These are phyloP conservation scores for Eustalomyia histrio DNA, from an alignment of 2,888 invertebrate genomes.

Conservation along the genomic window DNA sequence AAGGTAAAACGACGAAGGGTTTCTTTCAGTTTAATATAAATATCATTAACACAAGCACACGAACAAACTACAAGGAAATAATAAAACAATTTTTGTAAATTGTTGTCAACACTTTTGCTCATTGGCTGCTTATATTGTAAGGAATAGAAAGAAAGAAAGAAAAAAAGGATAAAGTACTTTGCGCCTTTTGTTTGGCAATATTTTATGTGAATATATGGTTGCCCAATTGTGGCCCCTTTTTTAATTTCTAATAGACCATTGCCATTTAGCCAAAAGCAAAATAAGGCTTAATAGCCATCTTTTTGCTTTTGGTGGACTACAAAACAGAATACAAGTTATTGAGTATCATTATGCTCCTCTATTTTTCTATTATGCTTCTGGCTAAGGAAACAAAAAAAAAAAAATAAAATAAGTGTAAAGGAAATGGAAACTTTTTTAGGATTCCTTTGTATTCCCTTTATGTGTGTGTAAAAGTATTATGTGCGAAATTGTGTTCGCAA, in stretches of 20 bases:
- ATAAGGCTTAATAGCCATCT: constrained; percentile 15
- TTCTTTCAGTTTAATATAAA: constrained; percentile 36
- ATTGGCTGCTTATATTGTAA: not conserved
- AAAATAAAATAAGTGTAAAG: not conserved
- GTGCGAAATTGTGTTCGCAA: constrained; percentile 39
- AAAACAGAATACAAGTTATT: constrained; percentile 23
- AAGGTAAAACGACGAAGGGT: constrained; percentile 37
- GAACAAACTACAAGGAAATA: constrained; percentile 34
- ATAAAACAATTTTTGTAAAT: constrained; percentile 62
- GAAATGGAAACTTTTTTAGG: constrained; percentile 5
- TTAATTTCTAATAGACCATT: constrained; percentile 21
- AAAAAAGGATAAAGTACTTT: not conserved
- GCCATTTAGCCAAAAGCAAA: constrained; percentile 24
- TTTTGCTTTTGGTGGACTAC: not conserved
- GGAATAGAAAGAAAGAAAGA: not conserved
- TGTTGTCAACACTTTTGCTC: constrained; percentile 62
- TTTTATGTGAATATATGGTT: constrained; percentile 19
- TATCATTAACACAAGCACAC: not conserved
- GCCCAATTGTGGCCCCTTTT: constrained; percentile 23
- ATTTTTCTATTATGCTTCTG: constrained; percentile 32
- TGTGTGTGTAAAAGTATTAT: constrained; percentile 1
- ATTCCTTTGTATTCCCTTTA: not conserved
- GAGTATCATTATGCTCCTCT: constrained; percentile 29
- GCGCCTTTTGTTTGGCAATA: constrained; percentile 20
- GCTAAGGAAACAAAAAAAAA: constrained; percentile 27